Evolutionary conservation across 2,797 vertebrate genomes (phyloP).

Genomic region (Dermochelys coriacea): DNA sequence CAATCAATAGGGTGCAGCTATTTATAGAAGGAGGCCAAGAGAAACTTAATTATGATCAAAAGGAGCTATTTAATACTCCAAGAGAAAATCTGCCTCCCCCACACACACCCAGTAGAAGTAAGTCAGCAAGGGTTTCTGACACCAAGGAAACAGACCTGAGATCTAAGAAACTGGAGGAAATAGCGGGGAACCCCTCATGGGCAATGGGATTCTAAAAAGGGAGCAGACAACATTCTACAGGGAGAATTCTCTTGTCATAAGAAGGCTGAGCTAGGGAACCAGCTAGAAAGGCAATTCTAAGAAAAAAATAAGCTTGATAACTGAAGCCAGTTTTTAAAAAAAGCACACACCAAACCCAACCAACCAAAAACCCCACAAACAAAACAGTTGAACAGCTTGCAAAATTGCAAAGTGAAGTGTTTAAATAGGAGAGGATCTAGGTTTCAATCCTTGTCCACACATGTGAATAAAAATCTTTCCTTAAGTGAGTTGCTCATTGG

Average conservation of each 20-base stretch:
- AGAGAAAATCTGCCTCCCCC: constrained; percentile 65
- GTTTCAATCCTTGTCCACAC: neutral
- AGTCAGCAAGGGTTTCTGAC: neutral
- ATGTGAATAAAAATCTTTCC: neutral
- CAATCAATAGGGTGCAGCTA: constrained; percentile 79
- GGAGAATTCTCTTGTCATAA: neutral
- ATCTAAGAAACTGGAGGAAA: neutral
- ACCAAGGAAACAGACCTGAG: neutral
- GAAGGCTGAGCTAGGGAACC: neutral
- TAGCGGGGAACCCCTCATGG: neutral
- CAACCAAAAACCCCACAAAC: neutral
- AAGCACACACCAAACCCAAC: neutral
- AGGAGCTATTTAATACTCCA: constrained; percentile 75
- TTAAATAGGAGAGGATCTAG: neutral
- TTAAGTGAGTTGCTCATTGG: neutral
- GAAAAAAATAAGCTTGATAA: neutral
- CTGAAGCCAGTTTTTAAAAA: neutral
- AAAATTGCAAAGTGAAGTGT: neutral
- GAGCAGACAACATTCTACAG: neutral
- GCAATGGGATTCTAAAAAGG: neutral
- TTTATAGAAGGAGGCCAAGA: constrained; percentile 76
- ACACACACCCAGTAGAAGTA: constrained; percentile 54
- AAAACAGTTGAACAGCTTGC: neutral
- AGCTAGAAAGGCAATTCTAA: neutral
- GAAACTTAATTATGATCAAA: constrained; percentile 80